Percentiles rank a stretch among this genome's conserved stretches.
Evolutionary conservation across 2,113 vertebrate species (phyloP).

Genomic region (Zapornia atra): DNA sequence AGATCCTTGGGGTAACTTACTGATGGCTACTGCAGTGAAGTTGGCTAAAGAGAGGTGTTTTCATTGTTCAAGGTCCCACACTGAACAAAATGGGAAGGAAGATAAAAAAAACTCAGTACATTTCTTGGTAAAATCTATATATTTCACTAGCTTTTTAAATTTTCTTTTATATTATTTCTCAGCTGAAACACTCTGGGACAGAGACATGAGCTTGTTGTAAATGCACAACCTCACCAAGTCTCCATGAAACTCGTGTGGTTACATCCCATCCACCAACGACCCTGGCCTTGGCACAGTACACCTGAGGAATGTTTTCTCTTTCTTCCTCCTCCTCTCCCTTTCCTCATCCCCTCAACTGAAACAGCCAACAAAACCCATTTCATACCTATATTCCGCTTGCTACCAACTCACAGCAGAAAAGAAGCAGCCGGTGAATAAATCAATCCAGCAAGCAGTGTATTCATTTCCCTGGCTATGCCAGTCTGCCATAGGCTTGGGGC

Average conservation of each 20-base stretch:
- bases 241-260: rapidly evolving
- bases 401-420: not conserved
- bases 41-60: not conserved
- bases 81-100: not conserved
- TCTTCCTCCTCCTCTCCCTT: not conserved
- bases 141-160: not conserved
- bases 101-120: not conserved
- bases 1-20: not conserved
- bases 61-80: not conserved
- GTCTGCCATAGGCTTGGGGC: not conserved
- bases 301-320: not conserved
- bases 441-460: not conserved
- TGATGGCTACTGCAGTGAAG: not conserved
- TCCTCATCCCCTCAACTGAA: not conserved
- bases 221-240: not conserved
- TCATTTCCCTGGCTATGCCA: not conserved
- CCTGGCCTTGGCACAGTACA: not conserved
- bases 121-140: not conserved
- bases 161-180: not conserved
- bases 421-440: not conserved
- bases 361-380: not conserved
- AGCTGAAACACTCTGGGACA: not conserved
- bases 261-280: rapidly evolving
- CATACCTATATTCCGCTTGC: not conserved
- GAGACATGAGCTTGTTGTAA: not conserved